phyloP scores from a whole-genome alignment of 2,797 vertebrate species.

The Sorex maritimensis region DNA sequence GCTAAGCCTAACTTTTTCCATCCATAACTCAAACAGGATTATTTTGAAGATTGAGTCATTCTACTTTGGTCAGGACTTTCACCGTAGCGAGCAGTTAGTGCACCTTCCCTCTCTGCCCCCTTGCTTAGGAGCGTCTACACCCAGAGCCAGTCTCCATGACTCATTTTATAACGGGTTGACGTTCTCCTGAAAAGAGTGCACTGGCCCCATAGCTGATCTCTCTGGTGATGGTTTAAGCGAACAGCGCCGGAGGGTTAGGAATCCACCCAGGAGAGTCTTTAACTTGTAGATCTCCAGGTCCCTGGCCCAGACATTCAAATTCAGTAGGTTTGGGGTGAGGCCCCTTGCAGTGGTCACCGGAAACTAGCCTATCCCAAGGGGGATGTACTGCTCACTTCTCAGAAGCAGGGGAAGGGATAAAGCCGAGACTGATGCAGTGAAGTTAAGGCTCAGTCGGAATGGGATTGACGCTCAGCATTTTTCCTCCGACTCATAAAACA shows the following conservation, averaged over 20 bases:
- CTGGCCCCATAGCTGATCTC: not conserved
- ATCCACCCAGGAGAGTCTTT: not conserved
- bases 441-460: too few species aligned
- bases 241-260: slow-evolving; percentile 20
- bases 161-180: slow-evolving; percentile 38
- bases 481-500: not conserved
- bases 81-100: not conserved
- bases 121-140: slow-evolving; percentile 1
- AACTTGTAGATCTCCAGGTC: slow-evolving; percentile 10
- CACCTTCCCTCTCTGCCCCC: not conserved
- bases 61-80: slow-evolving; percentile 31
- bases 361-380: not conserved
- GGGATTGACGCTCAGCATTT: not conserved
- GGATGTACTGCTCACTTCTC: slow-evolving; percentile 28
- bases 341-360: slow-evolving; percentile 31
- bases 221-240: slow-evolving; percentile 12
- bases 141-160: slow-evolving; percentile 37
- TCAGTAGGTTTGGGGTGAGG: not conserved
- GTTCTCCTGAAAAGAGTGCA: slow-evolving; percentile 6
- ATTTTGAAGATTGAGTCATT: slow-evolving; percentile 68
- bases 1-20: slow-evolving; percentile 72
- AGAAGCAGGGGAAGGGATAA: not conserved
- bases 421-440: not conserved
- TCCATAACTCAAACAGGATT: slow-evolving; percentile 54
- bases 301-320: not conserved